Percentiles rank a stretch among this genome's conserved stretches.
phyloP scores from a whole-genome alignment of 1,140 invertebrate genomes.

The Samia ricini region DNA sequence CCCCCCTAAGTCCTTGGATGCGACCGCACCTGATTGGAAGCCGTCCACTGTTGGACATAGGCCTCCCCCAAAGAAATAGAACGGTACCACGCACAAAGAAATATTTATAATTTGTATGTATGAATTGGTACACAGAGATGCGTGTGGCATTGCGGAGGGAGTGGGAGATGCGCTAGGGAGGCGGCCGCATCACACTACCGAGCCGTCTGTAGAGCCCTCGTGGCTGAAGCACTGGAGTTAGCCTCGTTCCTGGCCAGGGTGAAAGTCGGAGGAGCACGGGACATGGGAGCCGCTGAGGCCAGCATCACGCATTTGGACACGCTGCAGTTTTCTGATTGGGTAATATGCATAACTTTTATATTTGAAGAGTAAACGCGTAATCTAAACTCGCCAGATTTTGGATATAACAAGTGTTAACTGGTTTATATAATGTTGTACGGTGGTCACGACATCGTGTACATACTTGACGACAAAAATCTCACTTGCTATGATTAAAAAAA shows the following conservation, averaged over 20 bases:
- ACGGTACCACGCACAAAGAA: too few species aligned
- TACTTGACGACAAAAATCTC: too few species aligned
- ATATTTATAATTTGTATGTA: too few species aligned
- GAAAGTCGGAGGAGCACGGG: conserved; percentile 79
- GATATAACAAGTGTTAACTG: too few species aligned
- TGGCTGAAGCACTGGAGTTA: conserved; percentile 93
- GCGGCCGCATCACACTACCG: conserved; percentile 90
- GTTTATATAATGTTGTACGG: too few species aligned
- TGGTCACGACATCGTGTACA: too few species aligned
- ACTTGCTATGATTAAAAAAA: too few species aligned
- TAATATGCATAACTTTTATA: conserved; percentile 66
- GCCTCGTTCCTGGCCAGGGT: conserved; percentile 93
- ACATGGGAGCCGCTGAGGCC: conserved; percentile 79
- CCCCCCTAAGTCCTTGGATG: too few species aligned
- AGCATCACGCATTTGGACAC: conserved; percentile 84
- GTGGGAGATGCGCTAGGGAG: conserved; percentile 73
- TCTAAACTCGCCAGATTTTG: too few species aligned
- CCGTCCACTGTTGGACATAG: too few species aligned
- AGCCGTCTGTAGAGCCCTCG: conserved; percentile 93
- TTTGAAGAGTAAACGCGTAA: background rate
- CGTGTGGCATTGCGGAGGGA: conserved; percentile 78
- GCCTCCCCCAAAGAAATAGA: too few species aligned
- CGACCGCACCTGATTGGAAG: too few species aligned
- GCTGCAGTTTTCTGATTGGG: conserved; percentile 92
- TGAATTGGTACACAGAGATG: conserved; percentile 83